phyloP scores from a whole-genome alignment of 1,140 invertebrate genomes.

The Scylla paramamosain region DNA sequence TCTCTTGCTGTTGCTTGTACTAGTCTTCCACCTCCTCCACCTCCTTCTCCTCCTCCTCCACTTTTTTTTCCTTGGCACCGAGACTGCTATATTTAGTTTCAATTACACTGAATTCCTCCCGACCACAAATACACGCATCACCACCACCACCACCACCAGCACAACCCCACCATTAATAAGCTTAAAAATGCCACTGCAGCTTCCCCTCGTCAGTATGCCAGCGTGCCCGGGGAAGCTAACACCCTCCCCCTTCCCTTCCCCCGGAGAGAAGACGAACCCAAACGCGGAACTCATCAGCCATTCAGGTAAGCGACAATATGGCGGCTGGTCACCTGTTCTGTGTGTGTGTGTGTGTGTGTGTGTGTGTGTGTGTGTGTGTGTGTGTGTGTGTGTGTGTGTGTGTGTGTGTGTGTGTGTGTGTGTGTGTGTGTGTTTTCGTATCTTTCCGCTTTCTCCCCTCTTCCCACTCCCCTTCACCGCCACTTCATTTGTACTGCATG shows the following conservation, averaged over 20 bases:
- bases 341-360: conserved; percentile 39
- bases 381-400: conserved; percentile 40
- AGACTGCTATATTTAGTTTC: too few relatives aligned
- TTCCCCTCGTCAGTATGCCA: background rate
- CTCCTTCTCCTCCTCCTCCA: background rate
- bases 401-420: background rate
- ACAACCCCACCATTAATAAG: background rate
- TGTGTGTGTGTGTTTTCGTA: background rate
- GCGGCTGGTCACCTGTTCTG: background rate
- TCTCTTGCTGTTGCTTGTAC: too few relatives aligned
- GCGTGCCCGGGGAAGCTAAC: background rate
- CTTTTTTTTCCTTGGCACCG: too few relatives aligned
- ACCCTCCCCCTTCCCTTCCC: background rate
- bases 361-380: conserved; percentile 43
- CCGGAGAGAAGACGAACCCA: background rate
- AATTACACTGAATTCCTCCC: too few relatives aligned
- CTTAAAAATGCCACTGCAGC: background rate
- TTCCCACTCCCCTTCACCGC: too few relatives aligned
- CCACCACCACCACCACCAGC: too few relatives aligned
- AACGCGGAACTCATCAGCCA: background rate
- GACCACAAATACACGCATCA: too few relatives aligned
- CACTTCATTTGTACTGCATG: too few relatives aligned
- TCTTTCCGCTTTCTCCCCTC: background rate
- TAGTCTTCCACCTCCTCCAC: background rate
- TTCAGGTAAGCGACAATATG: background rate